A percentile compares a stretch with the other conserved stretches of the same genome.
These are phyloP conservation scores for Noctua fimbriata DNA, from an alignment of 2,888 invertebrate species.

Conservation along the genomic window DNA sequence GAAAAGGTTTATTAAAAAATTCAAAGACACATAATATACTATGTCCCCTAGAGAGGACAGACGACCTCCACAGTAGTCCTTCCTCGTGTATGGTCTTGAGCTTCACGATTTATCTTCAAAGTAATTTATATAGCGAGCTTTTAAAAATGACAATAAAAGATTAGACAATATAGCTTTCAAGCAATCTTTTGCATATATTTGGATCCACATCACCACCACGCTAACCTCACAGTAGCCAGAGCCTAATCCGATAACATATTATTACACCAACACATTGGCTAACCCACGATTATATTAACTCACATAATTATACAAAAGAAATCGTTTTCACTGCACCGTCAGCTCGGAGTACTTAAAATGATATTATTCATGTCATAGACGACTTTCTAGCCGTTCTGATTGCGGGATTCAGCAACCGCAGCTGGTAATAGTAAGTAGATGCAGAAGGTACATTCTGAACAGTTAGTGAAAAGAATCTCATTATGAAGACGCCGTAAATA, in stretches of 20 bases:
- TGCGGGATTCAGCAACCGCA: constrained; percentile 56
- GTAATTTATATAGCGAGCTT: neutral
- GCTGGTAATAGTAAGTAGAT: neutral
- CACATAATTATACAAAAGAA: constrained; percentile 55
- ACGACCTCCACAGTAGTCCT: neutral
- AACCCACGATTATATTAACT: constrained; percentile 46
- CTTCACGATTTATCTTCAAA: neutral
- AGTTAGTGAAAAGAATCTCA: neutral
- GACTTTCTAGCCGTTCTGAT: constrained; percentile 68
- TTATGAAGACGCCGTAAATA: neutral
- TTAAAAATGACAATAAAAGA: neutral
- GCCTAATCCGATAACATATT: neutral
- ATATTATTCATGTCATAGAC: constrained; percentile 64
- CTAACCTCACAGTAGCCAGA: neutral
- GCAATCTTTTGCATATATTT: neutral
- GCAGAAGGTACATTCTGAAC: constrained; percentile 34
- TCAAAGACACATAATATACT: neutral
- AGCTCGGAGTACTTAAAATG: constrained; percentile 58
- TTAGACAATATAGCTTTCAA: neutral
- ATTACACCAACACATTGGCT: constrained; percentile 3
- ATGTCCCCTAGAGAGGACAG: neutral
- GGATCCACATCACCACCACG: neutral
- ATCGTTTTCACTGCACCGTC: constrained; percentile 54
- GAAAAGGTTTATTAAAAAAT: neutral
- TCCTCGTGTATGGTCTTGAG: neutral